Evolutionary conservation across 2,888 invertebrate genomes (phyloP), one percentile per base, ranked within the genome.

Genomic region (Synanthedon tipuliformis): DNA sequence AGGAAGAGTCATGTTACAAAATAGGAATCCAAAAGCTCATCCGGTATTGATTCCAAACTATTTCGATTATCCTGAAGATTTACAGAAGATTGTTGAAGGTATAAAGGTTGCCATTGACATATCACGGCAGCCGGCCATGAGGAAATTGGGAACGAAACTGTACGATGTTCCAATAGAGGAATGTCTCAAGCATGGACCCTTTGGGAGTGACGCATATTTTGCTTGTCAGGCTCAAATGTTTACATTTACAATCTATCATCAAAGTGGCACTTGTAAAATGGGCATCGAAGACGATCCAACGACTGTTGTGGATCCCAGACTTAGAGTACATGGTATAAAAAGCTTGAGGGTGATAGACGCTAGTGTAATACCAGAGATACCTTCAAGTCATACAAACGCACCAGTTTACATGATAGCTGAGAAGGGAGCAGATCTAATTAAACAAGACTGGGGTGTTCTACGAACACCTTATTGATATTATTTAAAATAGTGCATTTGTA

Each of bases 41-140:
- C 95, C 96, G 0, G 78, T 89, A n/a, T 88, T 95, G 52, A 90
- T 94, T 60, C 93, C 95, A 0, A 94, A 94, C 70, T 98, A 96
- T 74, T 90, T 96, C 67, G 88, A 91, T 51, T 62, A 83, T 66
- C 60, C 81, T 8, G 85, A 88, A 59, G 95, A 95, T 64, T 74
- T 92, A 54, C 81, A 90, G 55, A 91, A 90, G 45, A 84, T 92
- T 45, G 87, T 92, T 0, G 89, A 89, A 67, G 93, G 92, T 0
- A 90, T 92, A 4, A 89, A 90, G 64, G 75, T 89, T 7, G 81
- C 89, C 0, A 74, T 91, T 40, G 81, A 90, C 56, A 85, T 93
- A 53, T 82, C 90, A 5, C 74, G 81, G 55, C 90, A 91, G 56
- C 86, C 89, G 0, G 76, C 91, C 0, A 79, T 93, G 80, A 78